Evolutionary conservation across 2,113 vertebrate species (phyloP), one percentile per base, ranked within the genome.

Genomic region (Apteryx owenii): DNA sequence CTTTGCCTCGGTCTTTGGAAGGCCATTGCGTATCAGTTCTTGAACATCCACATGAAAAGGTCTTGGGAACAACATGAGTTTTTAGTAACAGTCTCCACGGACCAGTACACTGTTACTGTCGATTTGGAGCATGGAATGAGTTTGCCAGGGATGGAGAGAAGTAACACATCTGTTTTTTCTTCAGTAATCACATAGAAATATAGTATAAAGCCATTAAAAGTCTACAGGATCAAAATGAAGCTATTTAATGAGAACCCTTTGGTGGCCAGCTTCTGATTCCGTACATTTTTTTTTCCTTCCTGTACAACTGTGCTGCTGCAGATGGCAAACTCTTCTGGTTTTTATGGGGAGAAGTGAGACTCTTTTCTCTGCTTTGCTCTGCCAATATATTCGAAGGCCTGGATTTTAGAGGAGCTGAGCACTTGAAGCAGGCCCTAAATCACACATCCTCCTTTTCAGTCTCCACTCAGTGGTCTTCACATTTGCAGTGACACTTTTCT

Each of bases 261-360:
- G 16, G 11, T 58, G 42, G 12, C 14, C 28, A 14, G 15, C 81
- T 88, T 91, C 62, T 84, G 46, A 64, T 31, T 7, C 23, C 36
- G 16, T 15, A 40, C 28, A 64, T 10, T 21, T 83, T 83, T 38
- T 72, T 33, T 42, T 90, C 42, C n/a, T 90, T 2, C 48, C 19
- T 36, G 8, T 0, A 1, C 16, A 71, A 8, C 7, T 28, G 3
- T 28, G 16, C 9, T 73, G 4, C n/a, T 81, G 40, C 2, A 2
- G n/a, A 21, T 54, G 46, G 33, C 68, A 70, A 48, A 72, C 3
- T 58, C 21, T 71, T 70, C 68, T 85, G 26, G 5, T 75, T 77
- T 75, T 79, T 40, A 11, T 18, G 15, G 9, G 6, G 22, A 79
- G 12, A 51, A 77, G 12, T 8, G 38, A 65, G 42, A 51, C 28